Conservation (phyloP, 2,113 vertebrate species). For the Eulacestoma nigropectus region DNA sequence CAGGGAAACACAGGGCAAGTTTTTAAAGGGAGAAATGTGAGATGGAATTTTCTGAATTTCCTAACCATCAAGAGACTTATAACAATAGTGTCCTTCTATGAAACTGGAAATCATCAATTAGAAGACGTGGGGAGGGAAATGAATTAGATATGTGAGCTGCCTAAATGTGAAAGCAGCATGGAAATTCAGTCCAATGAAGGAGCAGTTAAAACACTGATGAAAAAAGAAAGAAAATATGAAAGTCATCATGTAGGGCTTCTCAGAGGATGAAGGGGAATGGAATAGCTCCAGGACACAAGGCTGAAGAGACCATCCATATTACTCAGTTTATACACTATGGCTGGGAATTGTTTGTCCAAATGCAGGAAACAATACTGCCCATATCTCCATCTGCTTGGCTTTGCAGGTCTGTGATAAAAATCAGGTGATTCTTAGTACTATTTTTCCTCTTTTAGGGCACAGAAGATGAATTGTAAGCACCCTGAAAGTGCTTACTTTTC, state of each 20-base stretch:
- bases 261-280: not conserved
- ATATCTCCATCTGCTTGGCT: not conserved
- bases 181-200: not conserved
- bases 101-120: not conserved
- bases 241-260: not conserved
- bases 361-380: not conserved
- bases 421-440: accelerated
- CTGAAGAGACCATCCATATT: not conserved
- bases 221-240: not conserved
- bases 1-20: not conserved
- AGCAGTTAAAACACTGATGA: not conserved
- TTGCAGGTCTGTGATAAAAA: not conserved
- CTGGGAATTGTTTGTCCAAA: not conserved
- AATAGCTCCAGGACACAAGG: not conserved
- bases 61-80: not conserved
- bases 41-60: not conserved
- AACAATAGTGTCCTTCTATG: not conserved
- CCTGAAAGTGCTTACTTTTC: not conserved
- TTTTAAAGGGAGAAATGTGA: not conserved
- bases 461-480: not conserved
- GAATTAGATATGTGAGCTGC: not conserved
- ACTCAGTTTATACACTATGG: not conserved
- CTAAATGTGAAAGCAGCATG: not conserved
- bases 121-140: not conserved
- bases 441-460: not conserved